Conservation (phyloP, 2,113 vertebrate genomes). For the Chrysemys picta region DNA sequence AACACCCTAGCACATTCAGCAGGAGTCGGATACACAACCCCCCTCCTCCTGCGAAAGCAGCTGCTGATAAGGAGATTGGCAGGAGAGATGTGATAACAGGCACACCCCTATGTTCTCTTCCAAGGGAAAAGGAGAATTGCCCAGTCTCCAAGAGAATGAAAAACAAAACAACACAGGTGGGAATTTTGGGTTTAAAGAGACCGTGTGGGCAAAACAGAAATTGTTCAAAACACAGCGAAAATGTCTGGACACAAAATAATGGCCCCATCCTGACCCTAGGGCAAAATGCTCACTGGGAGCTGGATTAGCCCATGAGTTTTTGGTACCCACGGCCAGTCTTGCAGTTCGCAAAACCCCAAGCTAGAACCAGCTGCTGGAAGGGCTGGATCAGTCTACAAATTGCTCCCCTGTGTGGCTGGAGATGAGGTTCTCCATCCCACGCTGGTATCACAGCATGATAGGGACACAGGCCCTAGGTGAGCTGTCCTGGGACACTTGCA, state of each 20-base stretch:
- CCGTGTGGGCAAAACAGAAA: fast-evolving
- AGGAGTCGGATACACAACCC: neutral
- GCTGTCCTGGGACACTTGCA: neutral
- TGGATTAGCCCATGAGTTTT: neutral
- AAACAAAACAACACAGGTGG: neutral
- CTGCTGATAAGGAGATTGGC: constrained; percentile 40
- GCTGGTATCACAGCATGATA: neutral
- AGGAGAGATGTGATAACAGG: constrained; percentile 33
- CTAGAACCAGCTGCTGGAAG: neutral
- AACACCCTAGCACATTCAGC: neutral
- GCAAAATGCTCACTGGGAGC: neutral
- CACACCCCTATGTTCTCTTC: constrained; percentile 16
- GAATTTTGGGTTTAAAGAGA: neutral
- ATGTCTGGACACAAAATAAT: fast-evolving
- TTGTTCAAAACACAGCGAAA: neutral
- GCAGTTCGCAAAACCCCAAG: neutral
- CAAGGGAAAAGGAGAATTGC: neutral
- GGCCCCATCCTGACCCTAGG: neutral
- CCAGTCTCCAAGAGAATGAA: fast-evolving
- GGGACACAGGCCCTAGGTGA: neutral
- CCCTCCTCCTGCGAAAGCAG: neutral
- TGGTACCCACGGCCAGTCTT: neutral
- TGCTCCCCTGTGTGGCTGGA: neutral
- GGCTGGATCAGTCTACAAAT: neutral
- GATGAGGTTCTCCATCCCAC: neutral